Conservation (phyloP, 2,113 vertebrate species). For the Elanoides forficatus region DNA sequence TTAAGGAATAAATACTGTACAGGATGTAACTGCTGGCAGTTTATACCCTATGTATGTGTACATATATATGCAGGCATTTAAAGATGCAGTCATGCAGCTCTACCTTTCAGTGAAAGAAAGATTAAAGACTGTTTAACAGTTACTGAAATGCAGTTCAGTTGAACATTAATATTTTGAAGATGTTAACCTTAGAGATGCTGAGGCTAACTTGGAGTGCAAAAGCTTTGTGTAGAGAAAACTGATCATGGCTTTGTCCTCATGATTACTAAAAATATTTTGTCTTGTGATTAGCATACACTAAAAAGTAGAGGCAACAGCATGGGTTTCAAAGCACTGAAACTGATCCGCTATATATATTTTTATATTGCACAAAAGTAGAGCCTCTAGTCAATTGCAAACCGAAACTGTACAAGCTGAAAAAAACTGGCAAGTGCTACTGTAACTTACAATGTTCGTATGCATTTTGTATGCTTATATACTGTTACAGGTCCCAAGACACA, state of each 20-base stretch:
- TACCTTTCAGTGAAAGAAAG: neutral
- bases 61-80: neutral
- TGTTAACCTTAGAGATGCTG: slow-evolving; percentile 12
- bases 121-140: slow-evolving; percentile 12
- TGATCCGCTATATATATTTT: neutral
- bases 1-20: neutral
- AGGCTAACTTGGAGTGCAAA: neutral
- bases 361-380: neutral
- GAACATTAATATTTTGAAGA: slow-evolving; percentile 2
- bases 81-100: neutral
- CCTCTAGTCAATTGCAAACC: neutral
- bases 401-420: slow-evolving; percentile 26
- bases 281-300: neutral
- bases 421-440: slow-evolving; percentile 9
- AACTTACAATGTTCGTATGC: neutral
- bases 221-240: slow-evolving; percentile 11
- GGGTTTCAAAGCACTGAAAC: neutral
- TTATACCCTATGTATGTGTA: neutral
- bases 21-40: neutral
- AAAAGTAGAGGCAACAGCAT: neutral
- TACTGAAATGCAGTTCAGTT: neutral
- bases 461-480: slow-evolving; percentile 30
- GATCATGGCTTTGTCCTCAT: slow-evolving; percentile 30
- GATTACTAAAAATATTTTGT: neutral
- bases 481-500: slow-evolving; percentile 15